Conservation (phyloP, 1,140 invertebrate species). For the Drosophila novamexicana region DNA sequence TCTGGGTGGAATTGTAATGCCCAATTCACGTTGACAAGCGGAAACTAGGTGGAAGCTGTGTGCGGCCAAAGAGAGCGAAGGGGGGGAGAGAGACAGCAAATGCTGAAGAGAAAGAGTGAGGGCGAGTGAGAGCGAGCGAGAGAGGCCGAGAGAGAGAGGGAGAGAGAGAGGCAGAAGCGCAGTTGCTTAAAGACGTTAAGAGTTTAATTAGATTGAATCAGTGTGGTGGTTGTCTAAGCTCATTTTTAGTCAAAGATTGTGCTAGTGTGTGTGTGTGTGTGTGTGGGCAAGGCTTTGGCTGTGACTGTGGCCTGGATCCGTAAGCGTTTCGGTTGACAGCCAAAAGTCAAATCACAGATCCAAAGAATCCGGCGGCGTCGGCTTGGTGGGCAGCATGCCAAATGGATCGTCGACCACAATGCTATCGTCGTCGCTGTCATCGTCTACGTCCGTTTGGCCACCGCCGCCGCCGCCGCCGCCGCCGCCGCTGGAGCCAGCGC, state of each 20-base stretch:
- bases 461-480: conserved; percentile 16
- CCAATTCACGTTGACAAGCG: background rate
- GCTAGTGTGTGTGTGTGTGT: conserved; percentile 26
- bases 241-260: conserved; percentile 63
- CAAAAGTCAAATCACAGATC: conserved; percentile 85
- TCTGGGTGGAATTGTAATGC: background rate
- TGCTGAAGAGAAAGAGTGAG: conserved; percentile 19
- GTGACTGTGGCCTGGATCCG: conserved; percentile 2
- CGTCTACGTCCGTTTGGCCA: conserved; percentile 15
- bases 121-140: conserved; percentile 3
- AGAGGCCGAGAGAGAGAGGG: background rate
- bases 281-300: background rate
- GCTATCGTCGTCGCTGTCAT: conserved; percentile 69
- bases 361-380: conserved; percentile 83
- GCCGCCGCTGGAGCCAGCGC: conserved; percentile 7
- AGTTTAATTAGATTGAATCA: conserved; percentile 28
- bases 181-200: background rate
- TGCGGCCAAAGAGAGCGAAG: background rate
- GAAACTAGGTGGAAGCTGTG: conserved; percentile 18
- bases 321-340: conserved; percentile 50
- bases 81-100: background rate
- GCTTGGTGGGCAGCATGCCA: conserved; percentile 78
- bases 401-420: conserved; percentile 81
- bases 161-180: background rate
- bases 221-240: conserved; percentile 61